A percentile compares a stretch with the other conserved stretches of the same genome.
Evolutionary conservation across 30 jellyfish, hydroid and myxozoan genomes (phyloP).

Genomic region (Rhopilema esculentum): DNA sequence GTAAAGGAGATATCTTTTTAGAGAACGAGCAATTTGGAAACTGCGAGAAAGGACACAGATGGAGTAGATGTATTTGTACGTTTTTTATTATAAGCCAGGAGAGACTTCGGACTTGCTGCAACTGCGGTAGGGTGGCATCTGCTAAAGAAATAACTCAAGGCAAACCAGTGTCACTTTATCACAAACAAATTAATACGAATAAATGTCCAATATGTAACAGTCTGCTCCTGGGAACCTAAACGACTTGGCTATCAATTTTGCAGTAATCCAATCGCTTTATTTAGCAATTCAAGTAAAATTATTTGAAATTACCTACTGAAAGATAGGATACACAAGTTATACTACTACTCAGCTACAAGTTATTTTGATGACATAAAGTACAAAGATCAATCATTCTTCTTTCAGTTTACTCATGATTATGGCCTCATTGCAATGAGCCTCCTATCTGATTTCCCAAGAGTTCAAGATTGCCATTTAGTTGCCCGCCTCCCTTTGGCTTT

Average conservation of each 20-base stretch:
- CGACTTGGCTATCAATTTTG: too few relatives aligned
- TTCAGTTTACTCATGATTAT: not conserved
- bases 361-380: not conserved
- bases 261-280: too few relatives aligned
- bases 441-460: not conserved
- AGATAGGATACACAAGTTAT: too few relatives aligned
- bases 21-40: constrained; percentile 7
- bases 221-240: not conserved
- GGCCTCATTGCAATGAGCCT: not conserved
- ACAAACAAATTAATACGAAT: constrained; percentile 3
- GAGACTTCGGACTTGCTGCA: not conserved
- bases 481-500: not conserved
- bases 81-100: not conserved
- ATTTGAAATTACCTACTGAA: too few relatives aligned
- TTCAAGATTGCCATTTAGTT: not conserved
- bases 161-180: not conserved
- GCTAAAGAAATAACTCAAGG: not conserved
- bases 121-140: constrained; percentile 10
- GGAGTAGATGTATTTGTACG: constrained; percentile 10
- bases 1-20: not conserved
- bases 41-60: constrained; percentile 28
- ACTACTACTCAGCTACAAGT: not conserved
- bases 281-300: too few relatives aligned
- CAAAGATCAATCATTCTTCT: not conserved
- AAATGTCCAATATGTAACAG: constrained; percentile 7